These are phyloP conservation scores for Buathra laborator DNA, from an alignment of 2,888 invertebrate genomes.

Conservation along the genomic window DNA sequence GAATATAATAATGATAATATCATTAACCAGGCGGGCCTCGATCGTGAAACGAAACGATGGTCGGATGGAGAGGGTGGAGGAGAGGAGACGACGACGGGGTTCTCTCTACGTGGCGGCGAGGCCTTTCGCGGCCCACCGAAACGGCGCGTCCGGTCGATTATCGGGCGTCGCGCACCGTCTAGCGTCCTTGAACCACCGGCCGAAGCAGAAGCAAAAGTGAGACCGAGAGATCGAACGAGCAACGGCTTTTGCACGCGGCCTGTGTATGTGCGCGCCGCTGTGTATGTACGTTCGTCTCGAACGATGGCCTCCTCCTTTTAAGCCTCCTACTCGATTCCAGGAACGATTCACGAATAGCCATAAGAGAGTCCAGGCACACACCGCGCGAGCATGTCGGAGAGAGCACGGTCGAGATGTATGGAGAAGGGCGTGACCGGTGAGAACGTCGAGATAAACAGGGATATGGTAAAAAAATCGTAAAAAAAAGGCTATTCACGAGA, in stretches of 20 bases:
- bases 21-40: constrained; percentile 43
- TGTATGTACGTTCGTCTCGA: constrained; percentile 24
- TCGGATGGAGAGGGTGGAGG: too few relatives aligned
- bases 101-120: constrained; percentile 36
- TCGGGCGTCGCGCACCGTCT: constrained; percentile 62
- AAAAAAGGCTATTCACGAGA: not conserved
- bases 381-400: constrained; percentile 36
- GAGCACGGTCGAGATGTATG: constrained; percentile 11
- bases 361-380: constrained; percentile 57
- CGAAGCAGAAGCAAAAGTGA: constrained; percentile 48
- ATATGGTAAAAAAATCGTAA: not conserved
- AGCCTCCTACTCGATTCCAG: constrained; percentile 69
- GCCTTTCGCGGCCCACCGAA: constrained; percentile 59
- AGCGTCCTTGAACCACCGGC: constrained; percentile 62
- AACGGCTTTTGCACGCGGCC: constrained; percentile 38
- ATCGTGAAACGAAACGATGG: constrained; percentile 14
- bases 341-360: constrained; percentile 74
- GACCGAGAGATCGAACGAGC: constrained; percentile 45
- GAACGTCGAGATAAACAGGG: constrained; percentile 4
- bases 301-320: constrained; percentile 27
- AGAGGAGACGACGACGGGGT: constrained; percentile 35
- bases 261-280: not conserved
- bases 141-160: constrained; percentile 64
- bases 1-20: constrained; percentile 62
- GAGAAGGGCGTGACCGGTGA: constrained; percentile 68